Evolutionary conservation across 2,113 vertebrate genomes (phyloP).

Genomic region (Cochlearius cochlearius): DNA sequence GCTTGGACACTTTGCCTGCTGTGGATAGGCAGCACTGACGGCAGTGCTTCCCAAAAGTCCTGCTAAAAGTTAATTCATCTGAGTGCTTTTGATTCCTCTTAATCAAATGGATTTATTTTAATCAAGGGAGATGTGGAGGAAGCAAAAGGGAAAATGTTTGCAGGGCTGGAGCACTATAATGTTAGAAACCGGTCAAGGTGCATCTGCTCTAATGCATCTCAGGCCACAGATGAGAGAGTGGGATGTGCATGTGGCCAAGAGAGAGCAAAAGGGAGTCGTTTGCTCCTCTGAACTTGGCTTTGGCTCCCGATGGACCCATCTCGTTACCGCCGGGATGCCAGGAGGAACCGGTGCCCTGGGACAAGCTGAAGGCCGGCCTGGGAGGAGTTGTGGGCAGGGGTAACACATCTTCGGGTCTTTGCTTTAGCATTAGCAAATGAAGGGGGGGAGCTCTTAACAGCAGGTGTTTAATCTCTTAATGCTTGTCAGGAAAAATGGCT

Average conservation of each 20-base stretch:
- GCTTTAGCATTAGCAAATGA: not conserved
- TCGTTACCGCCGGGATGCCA: fast-evolving
- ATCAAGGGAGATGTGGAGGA: not conserved
- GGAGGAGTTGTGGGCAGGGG: not conserved
- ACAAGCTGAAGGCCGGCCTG: not conserved
- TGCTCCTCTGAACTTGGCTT: not conserved
- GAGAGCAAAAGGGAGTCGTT: not conserved
- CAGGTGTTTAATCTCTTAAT: not conserved
- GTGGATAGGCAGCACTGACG: not conserved
- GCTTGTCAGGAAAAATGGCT: not conserved
- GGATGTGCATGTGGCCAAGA: not conserved
- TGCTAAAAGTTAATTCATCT: not conserved
- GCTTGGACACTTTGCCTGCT: not conserved
- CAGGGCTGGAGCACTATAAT: not conserved
- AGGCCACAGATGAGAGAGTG: not conserved
- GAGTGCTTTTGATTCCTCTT: not conserved
- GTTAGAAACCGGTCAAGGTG: not conserved
- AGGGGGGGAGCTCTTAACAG: not conserved
- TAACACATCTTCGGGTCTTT: not conserved
- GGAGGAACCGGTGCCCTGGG: not conserved
- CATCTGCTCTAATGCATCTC: not conserved
- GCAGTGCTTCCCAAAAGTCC: not conserved
- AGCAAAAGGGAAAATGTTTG: not conserved
- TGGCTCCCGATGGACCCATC: not conserved
- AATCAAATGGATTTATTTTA: not conserved